phyloP scores from a whole-genome alignment of 2,888 invertebrate species.

The Philereme transversata region DNA sequence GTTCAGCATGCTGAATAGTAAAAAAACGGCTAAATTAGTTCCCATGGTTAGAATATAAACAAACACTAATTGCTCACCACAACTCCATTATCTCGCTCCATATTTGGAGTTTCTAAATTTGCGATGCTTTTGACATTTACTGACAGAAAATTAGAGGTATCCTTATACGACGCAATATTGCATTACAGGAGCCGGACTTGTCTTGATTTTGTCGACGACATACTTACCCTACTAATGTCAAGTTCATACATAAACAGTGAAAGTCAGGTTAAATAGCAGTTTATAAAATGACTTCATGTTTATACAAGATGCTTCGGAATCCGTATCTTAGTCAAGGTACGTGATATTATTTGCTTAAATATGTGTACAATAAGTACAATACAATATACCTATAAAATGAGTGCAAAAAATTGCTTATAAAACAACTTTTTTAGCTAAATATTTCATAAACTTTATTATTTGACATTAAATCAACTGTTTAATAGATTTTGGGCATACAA shows the following conservation, averaged over 20 bases:
- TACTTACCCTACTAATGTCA: constrained; percentile 31
- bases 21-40: constrained; percentile 5
- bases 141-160: constrained; percentile 38
- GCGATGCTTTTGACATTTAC: constrained; percentile 35
- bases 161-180: constrained; percentile 38
- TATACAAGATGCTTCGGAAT: not conserved
- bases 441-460: too few species aligned
- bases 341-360: too few species aligned
- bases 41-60: constrained; percentile 7
- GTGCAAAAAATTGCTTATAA: too few species aligned
- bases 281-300: constrained; percentile 37
- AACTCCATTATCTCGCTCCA: constrained; percentile 25
- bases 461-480: too few species aligned
- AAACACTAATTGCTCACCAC: constrained; percentile 4
- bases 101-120: constrained; percentile 36
- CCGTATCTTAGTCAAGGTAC: too few species aligned
- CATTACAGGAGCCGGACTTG: constrained; percentile 31
- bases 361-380: too few species aligned
- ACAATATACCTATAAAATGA: too few species aligned
- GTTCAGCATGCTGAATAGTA: too few species aligned
- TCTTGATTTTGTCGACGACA: constrained; percentile 35
- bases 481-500: too few species aligned
- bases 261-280: constrained; percentile 36
- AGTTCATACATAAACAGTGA: constrained; percentile 37
- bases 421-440: too few species aligned